Conservation (phyloP, 2,888 invertebrate genomes). For the Tridacna gigas region DNA sequence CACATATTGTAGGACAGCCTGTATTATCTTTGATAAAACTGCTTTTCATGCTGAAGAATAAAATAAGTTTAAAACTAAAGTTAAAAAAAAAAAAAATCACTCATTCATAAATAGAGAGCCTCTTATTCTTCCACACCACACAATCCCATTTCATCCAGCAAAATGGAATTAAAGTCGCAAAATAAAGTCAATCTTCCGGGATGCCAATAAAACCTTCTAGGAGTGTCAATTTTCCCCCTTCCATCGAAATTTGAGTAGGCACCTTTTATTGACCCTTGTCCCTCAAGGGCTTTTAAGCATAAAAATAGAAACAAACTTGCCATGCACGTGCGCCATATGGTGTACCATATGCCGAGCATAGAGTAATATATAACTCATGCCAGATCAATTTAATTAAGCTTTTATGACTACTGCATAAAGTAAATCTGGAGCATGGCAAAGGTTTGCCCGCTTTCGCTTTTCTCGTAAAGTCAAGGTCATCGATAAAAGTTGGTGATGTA, state of each 20-base stretch:
- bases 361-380: background rate
- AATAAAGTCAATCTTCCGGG: background rate
- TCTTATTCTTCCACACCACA: too few relatives aligned
- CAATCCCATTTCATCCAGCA: slow-evolving; percentile 22
- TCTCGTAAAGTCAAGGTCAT: slow-evolving; percentile 20
- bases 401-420: slow-evolving; percentile 18
- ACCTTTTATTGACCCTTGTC: slow-evolving; percentile 3
- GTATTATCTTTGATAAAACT: too few relatives aligned
- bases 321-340: slow-evolving; percentile 15
- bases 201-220: background rate
- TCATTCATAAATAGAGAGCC: too few relatives aligned
- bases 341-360: background rate
- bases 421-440: slow-evolving; percentile 9
- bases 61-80: too few relatives aligned
- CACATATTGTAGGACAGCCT: too few relatives aligned
- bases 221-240: background rate
- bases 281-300: background rate
- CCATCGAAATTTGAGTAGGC: background rate
- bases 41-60: too few relatives aligned
- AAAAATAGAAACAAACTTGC: slow-evolving; percentile 20
- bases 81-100: too few relatives aligned
- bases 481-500: background rate
- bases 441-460: background rate
- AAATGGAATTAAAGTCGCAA: slow-evolving; percentile 12
- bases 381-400: slow-evolving; percentile 21